Conservation (phyloP, 2,113 vertebrate species). For the crab-eating macaque (Macaca fascicularis) region DNA sequence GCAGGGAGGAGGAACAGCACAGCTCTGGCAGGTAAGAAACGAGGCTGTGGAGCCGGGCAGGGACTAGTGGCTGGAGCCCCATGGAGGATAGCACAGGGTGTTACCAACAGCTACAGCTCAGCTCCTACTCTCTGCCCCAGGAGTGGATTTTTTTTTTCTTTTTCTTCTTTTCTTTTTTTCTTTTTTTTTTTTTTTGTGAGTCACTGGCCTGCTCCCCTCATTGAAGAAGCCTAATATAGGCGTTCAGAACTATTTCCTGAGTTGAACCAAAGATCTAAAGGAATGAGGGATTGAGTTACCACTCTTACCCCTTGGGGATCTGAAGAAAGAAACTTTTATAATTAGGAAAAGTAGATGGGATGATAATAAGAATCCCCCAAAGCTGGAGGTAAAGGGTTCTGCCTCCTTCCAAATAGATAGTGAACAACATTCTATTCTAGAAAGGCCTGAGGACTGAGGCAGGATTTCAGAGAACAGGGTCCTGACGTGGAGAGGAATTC, state of each 20-base stretch:
- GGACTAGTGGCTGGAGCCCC: background rate
- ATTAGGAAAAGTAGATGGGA: background rate
- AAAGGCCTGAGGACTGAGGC: background rate
- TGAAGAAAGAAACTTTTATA: background rate
- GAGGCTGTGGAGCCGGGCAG: background rate
- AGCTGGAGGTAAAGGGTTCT: background rate
- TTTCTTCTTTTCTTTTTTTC: too few relatives aligned
- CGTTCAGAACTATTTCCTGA: background rate
- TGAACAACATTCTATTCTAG: background rate
- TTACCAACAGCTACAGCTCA: background rate
- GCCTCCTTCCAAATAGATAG: background rate
- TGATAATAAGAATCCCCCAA: background rate
- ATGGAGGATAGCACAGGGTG: background rate
- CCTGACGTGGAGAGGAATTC: background rate
- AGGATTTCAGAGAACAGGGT: background rate
- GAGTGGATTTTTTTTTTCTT: background rate
- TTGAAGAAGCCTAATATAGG: background rate
- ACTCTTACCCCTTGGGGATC: background rate
- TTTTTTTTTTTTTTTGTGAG: background rate
- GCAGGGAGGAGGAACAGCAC: background rate
- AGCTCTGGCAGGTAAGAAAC: background rate
- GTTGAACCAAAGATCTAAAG: background rate
- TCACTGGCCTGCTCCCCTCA: background rate
- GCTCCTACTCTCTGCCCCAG: background rate
- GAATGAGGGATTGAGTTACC: background rate